phyloP scores from a whole-genome alignment of 2,797 vertebrate species.

The Micropoecilia bifurca region DNA sequence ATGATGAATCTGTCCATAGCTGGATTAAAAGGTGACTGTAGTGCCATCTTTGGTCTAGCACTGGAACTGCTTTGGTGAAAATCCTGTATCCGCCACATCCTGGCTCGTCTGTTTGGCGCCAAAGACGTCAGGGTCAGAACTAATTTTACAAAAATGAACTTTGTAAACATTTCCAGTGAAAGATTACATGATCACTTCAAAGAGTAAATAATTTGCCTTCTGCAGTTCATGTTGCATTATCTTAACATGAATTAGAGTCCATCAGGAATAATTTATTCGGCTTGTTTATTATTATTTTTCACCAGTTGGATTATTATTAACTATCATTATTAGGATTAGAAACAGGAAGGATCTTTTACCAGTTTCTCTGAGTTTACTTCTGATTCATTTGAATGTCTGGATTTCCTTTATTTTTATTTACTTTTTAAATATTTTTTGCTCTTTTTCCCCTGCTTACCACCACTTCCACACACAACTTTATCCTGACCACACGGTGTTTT shows the following conservation, averaged over 20 bases:
- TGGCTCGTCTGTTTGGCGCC: background rate
- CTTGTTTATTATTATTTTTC: background rate
- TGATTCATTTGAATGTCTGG: constrained; percentile 36
- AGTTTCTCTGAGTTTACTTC: constrained; percentile 41
- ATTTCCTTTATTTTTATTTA: constrained; percentile 30
- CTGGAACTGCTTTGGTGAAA: background rate
- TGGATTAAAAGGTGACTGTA: background rate
- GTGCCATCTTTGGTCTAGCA: background rate
- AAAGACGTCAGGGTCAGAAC: background rate
- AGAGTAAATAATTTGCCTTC: background rate
- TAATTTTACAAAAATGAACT: no score
- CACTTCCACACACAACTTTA: constrained; percentile 17
- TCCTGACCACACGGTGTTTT: constrained; percentile 45
- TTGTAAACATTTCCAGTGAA: background rate
- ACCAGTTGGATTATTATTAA: background rate
- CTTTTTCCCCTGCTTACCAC: constrained; percentile 23
- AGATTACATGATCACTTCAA: background rate
- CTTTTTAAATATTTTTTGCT: constrained; percentile 6
- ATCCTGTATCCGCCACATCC: background rate
- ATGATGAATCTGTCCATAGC: background rate
- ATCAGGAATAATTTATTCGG: background rate
- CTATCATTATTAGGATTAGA: background rate
- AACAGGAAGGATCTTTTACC: background rate
- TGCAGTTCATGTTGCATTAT: background rate
- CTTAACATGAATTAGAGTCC: background rate